These are phyloP conservation scores for Rhopalosiphum padi DNA, from an alignment of 1,140 invertebrate genomes.

Conservation along the genomic window DNA sequence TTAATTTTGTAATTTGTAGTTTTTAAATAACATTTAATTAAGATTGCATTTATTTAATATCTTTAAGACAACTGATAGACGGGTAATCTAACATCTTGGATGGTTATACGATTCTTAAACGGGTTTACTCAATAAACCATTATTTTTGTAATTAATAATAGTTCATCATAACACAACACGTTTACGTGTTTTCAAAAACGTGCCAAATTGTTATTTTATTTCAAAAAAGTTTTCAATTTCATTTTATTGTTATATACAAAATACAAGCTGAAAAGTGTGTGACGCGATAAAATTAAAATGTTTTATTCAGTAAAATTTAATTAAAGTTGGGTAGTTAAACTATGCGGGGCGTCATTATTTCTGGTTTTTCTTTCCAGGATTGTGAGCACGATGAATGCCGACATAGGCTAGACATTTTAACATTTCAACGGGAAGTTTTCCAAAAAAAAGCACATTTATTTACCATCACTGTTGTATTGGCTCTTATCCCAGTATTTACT, in stretches of 20 bases:
- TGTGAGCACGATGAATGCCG: background rate
- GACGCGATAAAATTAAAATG: background rate
- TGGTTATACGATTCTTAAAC: background rate
- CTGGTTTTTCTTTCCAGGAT: background rate
- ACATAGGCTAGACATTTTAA: background rate
- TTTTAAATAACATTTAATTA: background rate
- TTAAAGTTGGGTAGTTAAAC: background rate
- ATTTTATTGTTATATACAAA: background rate
- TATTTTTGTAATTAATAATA: background rate
- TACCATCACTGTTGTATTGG: background rate
- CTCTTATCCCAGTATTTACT: background rate
- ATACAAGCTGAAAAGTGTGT: background rate
- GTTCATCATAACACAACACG: background rate
- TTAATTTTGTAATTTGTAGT: background rate
- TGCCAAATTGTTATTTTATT: background rate
- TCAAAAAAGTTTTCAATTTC: background rate
- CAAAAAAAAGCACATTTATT: background rate
- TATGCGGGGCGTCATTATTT: background rate
- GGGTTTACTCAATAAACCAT: background rate
- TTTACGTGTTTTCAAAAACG: background rate
- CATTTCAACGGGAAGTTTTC: background rate
- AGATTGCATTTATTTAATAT: background rate
- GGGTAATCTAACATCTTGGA: background rate
- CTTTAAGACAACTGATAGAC: background rate
- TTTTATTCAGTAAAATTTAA: slow-evolving; percentile 10